Conservation (phyloP, 2,797 vertebrate species). For the Allobates femoralis region DNA sequence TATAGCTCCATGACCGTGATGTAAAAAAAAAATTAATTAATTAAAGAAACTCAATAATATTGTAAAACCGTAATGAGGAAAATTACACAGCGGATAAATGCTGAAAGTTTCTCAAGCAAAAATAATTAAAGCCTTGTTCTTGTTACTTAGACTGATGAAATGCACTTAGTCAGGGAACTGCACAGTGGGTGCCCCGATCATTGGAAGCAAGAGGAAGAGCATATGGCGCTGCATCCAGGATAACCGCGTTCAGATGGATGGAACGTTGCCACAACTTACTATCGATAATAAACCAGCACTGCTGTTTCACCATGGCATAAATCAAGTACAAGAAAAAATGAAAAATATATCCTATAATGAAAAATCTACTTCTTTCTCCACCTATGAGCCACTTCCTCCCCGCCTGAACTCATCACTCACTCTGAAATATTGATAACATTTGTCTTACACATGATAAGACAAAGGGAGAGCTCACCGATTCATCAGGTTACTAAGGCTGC, state of each 20-base stretch:
- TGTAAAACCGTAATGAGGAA: slow-evolving; percentile 17
- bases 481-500: too few relatives aligned
- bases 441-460: too few relatives aligned
- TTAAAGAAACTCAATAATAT: background rate
- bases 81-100: slow-evolving; percentile 18
- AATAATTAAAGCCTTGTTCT: slow-evolving; percentile 2
- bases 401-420: too few relatives aligned
- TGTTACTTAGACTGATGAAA: background rate
- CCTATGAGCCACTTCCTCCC: too few relatives aligned
- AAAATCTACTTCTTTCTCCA: too few relatives aligned
- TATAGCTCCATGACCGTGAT: background rate
- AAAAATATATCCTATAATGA: too few relatives aligned
- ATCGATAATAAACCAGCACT: too few relatives aligned
- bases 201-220: background rate
- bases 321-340: too few relatives aligned
- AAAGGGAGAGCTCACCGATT: too few relatives aligned
- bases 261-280: too few relatives aligned
- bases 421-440: too few relatives aligned
- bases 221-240: background rate
- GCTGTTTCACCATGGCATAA: too few relatives aligned
- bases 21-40: background rate
- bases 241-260: background rate
- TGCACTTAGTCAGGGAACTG: background rate
- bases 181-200: background rate
- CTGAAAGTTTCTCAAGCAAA: slow-evolving; percentile 7